Evolutionary conservation across 2,888 invertebrate species (phyloP), one percentile per base, ranked within the genome.

Genomic region (Cantharis rufa): DNA sequence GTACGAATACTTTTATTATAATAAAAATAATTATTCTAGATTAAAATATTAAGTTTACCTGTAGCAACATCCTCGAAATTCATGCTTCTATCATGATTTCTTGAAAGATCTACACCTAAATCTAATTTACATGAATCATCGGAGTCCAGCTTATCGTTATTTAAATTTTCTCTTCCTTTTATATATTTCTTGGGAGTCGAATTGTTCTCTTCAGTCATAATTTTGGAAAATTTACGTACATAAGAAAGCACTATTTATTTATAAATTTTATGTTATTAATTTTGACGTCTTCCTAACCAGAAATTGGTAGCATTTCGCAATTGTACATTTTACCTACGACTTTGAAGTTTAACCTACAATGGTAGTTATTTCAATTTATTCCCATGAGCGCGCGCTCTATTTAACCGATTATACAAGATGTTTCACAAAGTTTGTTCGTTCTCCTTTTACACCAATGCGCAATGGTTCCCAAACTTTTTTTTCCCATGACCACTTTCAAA

Each of bases 171-270:
- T 48, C 68, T 62, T 24, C 71, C 77, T 10, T 69, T 78, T 62
- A 77, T 72, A 72, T 78, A 79, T 68, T 62, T 72, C 16, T 80
- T 77, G 64, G 81, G 75, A 24, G 80, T 70, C 70, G 78, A 78
- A 64, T 82, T 78, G 72, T 83, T 83, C 71, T 81, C 82, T 70
- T 84, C 84, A 72, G 84, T 83, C 84, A 84, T 84, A 83, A 82
- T 81, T 81, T 69, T 68, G 72, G 73, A 48, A 71, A 48, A 7
- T 48, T 48, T 48, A n/a, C 7, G n/a, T 48, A n/a, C 48, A 48
- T 48, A 7, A 48, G n/a, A 32, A 32, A 13, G 11, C 13, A 32
- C 48, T 9, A 48, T 48, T 48, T 48, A 48, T 48, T 48, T 48
- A 48, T 32, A 32, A n/a, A 13, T 48, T 13, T 48, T 48, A 5